Percentiles rank a stretch among this genome's conserved stretches.
phyloP scores from a whole-genome alignment of 1,140 invertebrate genomes.

The Subanguina moxae region DNA sequence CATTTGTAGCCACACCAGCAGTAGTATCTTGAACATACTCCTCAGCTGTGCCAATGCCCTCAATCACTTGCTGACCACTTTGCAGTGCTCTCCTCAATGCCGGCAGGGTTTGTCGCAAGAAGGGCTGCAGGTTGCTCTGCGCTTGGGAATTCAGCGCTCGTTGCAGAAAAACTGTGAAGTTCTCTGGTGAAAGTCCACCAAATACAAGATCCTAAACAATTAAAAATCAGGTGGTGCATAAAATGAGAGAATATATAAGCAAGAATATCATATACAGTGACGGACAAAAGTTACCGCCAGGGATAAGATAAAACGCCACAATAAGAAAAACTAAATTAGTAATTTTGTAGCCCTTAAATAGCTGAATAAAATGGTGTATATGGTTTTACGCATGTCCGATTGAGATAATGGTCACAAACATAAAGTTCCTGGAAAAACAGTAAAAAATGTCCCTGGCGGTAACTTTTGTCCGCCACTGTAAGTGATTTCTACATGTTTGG shows the following conservation, averaged over 20 bases:
- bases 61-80: slow-evolving; percentile 10
- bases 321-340: no score
- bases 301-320: no score
- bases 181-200: slow-evolving; percentile 12
- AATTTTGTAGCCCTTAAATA: no score
- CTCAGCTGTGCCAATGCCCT: slow-evolving; percentile 22
- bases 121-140: slow-evolving; percentile 14
- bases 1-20: not conserved
- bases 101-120: slow-evolving; percentile 9
- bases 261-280: not conserved
- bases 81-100: slow-evolving; percentile 15
- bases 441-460: no score
- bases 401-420: no score
- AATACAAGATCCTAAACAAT: slow-evolving; percentile 22
- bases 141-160: slow-evolving; percentile 8
- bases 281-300: no score
- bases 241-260: no score
- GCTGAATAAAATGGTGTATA: no score
- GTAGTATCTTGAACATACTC: slow-evolving; percentile 9
- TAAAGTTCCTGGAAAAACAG: no score
- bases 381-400: no score
- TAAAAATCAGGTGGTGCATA: not conserved
- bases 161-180: slow-evolving; percentile 17
- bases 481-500: no score
- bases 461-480: no score